phyloP scores from a whole-genome alignment of 2,797 vertebrate genomes.

The Gila robusta region DNA sequence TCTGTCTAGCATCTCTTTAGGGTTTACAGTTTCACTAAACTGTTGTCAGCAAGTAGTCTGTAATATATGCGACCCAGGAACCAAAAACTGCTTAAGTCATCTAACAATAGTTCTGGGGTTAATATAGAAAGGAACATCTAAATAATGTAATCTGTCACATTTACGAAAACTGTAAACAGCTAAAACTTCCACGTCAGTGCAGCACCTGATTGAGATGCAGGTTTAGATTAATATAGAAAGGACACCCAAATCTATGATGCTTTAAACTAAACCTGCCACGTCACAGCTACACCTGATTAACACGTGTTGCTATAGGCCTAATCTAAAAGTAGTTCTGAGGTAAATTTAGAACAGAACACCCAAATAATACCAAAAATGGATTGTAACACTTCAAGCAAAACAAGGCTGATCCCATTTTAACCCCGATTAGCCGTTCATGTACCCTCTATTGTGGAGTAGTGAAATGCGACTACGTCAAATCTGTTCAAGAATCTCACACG shows the following conservation, averaged over 20 bases:
- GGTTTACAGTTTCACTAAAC: not conserved
- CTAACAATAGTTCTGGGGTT: not conserved
- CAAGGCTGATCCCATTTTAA: constrained; percentile 34
- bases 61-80: not conserved
- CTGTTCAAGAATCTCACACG: constrained; percentile 31
- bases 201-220: not conserved
- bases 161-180: not conserved
- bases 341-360: constrained; percentile 47
- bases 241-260: constrained; percentile 3
- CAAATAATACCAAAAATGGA: constrained; percentile 18
- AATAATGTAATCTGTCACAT: not conserved
- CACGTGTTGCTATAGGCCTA: not conserved
- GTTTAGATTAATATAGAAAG: constrained; percentile 19
- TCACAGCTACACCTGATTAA: constrained; percentile 34
- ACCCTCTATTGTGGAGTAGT: constrained; percentile 1
- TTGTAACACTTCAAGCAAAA: constrained; percentile 22
- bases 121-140: constrained; percentile 32
- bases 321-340: not conserved
- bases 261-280: constrained; percentile 7
- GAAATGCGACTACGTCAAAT: constrained; percentile 41
- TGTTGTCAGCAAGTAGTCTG: not conserved
- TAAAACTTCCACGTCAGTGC: constrained; percentile 3
- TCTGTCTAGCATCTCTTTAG: not conserved
- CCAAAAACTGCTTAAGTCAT: not conserved
- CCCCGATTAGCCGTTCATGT: constrained; percentile 29